Base-by-base conservation (phyloP, 2,797 vertebrate genomes). In the Limnodromus scolopaceus region DNA sequence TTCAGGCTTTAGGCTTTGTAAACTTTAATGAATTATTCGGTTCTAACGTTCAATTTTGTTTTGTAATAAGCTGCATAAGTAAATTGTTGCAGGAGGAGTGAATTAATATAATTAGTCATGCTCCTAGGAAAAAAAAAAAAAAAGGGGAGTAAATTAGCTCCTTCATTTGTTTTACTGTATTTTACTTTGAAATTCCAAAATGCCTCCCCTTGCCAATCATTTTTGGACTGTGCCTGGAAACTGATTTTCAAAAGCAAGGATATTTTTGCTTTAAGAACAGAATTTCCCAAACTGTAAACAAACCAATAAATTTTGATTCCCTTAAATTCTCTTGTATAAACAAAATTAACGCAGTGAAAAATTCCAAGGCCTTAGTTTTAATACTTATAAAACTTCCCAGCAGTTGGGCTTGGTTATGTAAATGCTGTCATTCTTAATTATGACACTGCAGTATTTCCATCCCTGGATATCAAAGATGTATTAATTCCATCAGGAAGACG, bases 171-270 rank as follows among this genome's bases (percentile, higher is more conserved):
- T 89, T 89, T 34, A 32, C 20, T 80, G 7, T 57, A 7, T 48
- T 72, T 76, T 70, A 32, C 38, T 81, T 74, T 78, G 34, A 43
- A 82, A 89, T 95, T 91, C 11, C 9, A 19, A 54, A 71, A 16
- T 61, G 6, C 15, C 7, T 81, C 20, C 20, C 16, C 17, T n/a
- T 20, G 7, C 18, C 11, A 11, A 0, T 61, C 5, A 34, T 13
- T 71, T 39, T 22, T 75, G 18, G 30, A 45, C 34, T 82, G 39
- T 61, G 22, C 70, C 45, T 72, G 72, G 74, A 58, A 89, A 43
- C 43, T 57, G 30, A 24, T 80, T 87, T 91, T 84, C 51, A 77
- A 86, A 87, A 64, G 9, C 30, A 51, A 61, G 24, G n/a, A 4
- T 66, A 5, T 91, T 87, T 89, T 85, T 94, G 19, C 49, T 23